phyloP scores from a whole-genome alignment of 37 sponge, comb jelly and placozoan genomes.

The Axinella damicornis region DNA sequence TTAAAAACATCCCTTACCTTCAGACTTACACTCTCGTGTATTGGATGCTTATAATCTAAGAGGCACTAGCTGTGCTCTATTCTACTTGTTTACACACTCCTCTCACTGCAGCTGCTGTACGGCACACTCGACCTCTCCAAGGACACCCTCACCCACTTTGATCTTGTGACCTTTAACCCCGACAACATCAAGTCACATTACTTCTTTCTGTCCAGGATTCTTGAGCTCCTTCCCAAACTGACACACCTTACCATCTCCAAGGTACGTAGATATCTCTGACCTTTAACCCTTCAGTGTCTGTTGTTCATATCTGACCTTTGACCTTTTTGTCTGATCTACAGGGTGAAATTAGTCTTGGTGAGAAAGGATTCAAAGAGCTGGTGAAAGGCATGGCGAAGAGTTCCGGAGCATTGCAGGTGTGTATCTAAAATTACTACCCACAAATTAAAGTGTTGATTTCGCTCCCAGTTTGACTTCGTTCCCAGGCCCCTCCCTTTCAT shows the following conservation, averaged over 20 bases:
- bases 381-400: slow-evolving; percentile 70
- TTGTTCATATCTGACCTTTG: too few relatives aligned
- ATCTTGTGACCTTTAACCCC: slow-evolving; percentile 58
- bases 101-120: slow-evolving; percentile 48
- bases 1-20: background rate
- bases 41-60: too few relatives aligned
- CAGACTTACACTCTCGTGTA: too few relatives aligned
- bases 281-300: too few relatives aligned
- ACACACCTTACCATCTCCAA: slow-evolving; percentile 69
- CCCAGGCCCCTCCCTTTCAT: too few relatives aligned
- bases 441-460: too few relatives aligned
- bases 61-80: too few relatives aligned
- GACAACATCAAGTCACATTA: slow-evolving; percentile 70
- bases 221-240: slow-evolving; percentile 52
- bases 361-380: slow-evolving; percentile 74
- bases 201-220: slow-evolving; percentile 60
- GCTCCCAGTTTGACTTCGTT: too few relatives aligned
- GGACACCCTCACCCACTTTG: slow-evolving; percentile 51
- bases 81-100: background rate
- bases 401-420: slow-evolving; percentile 57
- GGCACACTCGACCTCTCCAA: slow-evolving; percentile 49
- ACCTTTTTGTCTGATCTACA: too few relatives aligned
- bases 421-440: background rate
- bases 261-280: slow-evolving; percentile 10
- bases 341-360: slow-evolving; percentile 63